These are phyloP conservation scores for Zaprionus lachaisei DNA, from an alignment of 1,140 invertebrate genomes.

Conservation along the genomic window DNA sequence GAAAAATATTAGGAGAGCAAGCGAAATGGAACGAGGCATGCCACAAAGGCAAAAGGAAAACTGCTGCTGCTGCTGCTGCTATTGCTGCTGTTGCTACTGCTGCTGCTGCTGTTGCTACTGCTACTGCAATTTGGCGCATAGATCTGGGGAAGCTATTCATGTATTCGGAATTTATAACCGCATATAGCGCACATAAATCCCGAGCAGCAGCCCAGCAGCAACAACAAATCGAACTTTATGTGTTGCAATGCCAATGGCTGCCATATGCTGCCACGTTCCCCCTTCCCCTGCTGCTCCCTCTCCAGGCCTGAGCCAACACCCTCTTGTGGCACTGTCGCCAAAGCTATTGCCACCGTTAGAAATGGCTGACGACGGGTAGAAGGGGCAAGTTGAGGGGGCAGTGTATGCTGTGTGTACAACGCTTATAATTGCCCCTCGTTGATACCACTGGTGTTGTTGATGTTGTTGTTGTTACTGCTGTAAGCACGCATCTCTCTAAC, in stretches of 20 bases:
- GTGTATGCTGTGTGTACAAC: conserved; percentile 60
- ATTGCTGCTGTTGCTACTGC: conserved; percentile 32
- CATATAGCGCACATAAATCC: conserved; percentile 81
- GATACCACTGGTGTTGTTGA: conserved; percentile 52
- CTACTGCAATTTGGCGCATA: conserved; percentile 79
- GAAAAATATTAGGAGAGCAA: conserved; percentile 64
- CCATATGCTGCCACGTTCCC: conserved; percentile 47
- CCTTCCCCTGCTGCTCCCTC: background rate
- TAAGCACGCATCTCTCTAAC: conserved; percentile 63
- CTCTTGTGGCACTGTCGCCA: conserved; percentile 68
- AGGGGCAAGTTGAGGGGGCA: conserved; percentile 10
- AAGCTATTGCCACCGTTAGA: conserved; percentile 82
- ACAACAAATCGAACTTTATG: conserved; percentile 77
- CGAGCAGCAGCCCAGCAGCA: conserved; percentile 48
- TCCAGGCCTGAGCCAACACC: conserved; percentile 19
- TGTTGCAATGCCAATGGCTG: conserved; percentile 78
- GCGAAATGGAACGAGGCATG: conserved; percentile 41
- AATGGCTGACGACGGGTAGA: conserved; percentile 58
- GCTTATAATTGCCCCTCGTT: conserved; percentile 80
- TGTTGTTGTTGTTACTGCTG: conserved; percentile 52
- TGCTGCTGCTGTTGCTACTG: conserved; percentile 48
- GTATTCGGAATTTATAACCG: conserved; percentile 83
- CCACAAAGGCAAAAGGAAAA: conserved; percentile 66
- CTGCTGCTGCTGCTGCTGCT: conserved; percentile 30
- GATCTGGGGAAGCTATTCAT: conserved; percentile 76